Evolutionary conservation across 2,888 invertebrate genomes (phyloP), one percentile per base, ranked within the genome.

Genomic region (Sminthurinus aureus): DNA sequence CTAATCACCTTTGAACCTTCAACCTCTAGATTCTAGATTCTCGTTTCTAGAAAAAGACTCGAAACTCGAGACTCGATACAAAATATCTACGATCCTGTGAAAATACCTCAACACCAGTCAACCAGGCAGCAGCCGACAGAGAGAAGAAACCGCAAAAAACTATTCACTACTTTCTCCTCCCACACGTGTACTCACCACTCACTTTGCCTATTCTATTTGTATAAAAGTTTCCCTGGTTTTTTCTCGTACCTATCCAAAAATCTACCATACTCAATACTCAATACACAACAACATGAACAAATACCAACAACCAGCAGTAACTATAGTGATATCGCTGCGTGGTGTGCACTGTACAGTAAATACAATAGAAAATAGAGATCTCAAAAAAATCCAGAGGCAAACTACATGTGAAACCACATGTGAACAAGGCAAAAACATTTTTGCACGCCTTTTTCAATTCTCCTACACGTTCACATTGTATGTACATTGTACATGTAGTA

Each of bases 1-100:
- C 76, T 76, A 76, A 76, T 76, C 76, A 76, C 58, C 76, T 58
- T 22, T 76, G 76, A 76, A 58, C 58, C 50, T 26, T n/a, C 18
- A 20, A 15, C n/a, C 64, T 64, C 64, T 15, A 64, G n/a, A 64
- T 8, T 3, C 64, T 1, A 38, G 6, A 38, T 6, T 38, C 38
- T n/a, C n/a, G n/a, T n/a, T n/a, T n/a, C n/a, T n/a, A n/a, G n/a
- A n/a, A n/a, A n/a, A n/a, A 38, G 6, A 38, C 38, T 38, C 38
- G 3, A 38, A 38, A 38, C 38, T 1, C 38, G 6, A 38, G 6
- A 38, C 38, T 38, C 38, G 38, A 38, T 38, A 38, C 38, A 38
- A 38, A 38, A 38, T 38, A 58, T 58, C 18, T 18, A 58, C 58
- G 18, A 58, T 58, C 58, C 58, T 58, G 38, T 38, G 18, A 11